Evolutionary conservation across 2,888 invertebrate genomes (phyloP).

Genomic region (Pheosia gnoma): DNA sequence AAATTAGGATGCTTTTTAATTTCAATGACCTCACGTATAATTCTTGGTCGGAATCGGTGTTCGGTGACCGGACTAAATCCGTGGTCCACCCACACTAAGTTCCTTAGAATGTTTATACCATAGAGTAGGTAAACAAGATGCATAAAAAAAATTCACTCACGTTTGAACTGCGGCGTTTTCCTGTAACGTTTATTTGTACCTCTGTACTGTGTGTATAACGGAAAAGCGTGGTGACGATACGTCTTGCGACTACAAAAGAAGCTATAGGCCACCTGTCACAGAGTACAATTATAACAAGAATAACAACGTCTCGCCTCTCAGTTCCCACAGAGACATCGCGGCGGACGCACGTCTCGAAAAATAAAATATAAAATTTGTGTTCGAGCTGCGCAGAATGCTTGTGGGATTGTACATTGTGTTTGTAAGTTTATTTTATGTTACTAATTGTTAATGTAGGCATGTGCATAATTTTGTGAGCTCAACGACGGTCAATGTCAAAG

Average conservation of each 20-base stretch:
- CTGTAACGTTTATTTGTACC: background rate
- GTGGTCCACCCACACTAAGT: too few relatives aligned
- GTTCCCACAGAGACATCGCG: background rate
- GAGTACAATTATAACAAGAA: too few relatives aligned
- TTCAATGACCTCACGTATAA: too few relatives aligned
- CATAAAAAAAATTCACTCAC: too few relatives aligned
- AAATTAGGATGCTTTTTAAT: too few relatives aligned
- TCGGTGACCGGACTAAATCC: too few relatives aligned
- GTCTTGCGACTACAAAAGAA: background rate
- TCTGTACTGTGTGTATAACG: background rate
- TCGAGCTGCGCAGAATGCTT: constrained; percentile 3
- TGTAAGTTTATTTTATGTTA: constrained; percentile 1
- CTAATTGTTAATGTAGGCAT: background rate
- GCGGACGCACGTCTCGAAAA: background rate
- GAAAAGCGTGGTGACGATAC: background rate
- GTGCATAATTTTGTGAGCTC: background rate
- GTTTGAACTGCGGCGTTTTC: background rate
- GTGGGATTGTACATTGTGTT: constrained; percentile 4
- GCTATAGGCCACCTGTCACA: background rate
- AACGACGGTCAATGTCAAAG: background rate
- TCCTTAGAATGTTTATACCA: too few relatives aligned
- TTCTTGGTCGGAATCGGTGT: too few relatives aligned
- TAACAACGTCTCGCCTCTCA: background rate
- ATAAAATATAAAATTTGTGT: background rate
- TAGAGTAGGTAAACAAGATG: too few relatives aligned